Conservation (phyloP, 2,888 invertebrate genomes). For the Luperina nickerlii region DNA sequence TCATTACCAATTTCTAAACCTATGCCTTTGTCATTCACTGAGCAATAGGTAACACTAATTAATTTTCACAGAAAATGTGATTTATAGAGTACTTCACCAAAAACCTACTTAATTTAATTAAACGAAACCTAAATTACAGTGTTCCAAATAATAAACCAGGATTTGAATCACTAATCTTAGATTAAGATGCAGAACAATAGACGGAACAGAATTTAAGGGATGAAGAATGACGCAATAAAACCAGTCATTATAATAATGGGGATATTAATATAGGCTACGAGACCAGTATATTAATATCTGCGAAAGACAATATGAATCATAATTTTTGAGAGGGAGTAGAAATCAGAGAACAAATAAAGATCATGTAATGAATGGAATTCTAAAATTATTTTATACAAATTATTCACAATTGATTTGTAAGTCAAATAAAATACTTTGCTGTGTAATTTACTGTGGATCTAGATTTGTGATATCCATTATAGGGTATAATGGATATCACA, state of each 20-base stretch:
- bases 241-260: conserved; percentile 27
- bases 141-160: conserved; percentile 21
- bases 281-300: conserved; percentile 44
- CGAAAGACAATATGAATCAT: conserved; percentile 28
- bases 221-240: conserved; percentile 32
- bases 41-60: neutral
- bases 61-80: neutral
- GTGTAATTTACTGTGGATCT: too few species aligned
- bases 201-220: conserved; percentile 38
- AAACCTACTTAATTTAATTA: conserved; percentile 26
- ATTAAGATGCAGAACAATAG: conserved; percentile 40
- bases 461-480: too few species aligned
- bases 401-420: neutral
- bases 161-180: conserved; percentile 45
- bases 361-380: neutral
- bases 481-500: neutral
- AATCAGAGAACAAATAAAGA: neutral
- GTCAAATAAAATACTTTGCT: neutral
- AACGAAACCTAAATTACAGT: conserved; percentile 14
- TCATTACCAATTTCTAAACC: neutral
- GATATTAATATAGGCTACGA: conserved; percentile 23
- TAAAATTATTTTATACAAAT: neutral
- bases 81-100: conserved; percentile 3
- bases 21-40: conserved; percentile 2
- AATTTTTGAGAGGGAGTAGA: neutral